Percentiles rank a stretch among this genome's conserved stretches.
These are phyloP conservation scores for Venturia canescens DNA, from an alignment of 1,140 invertebrate genomes.

Conservation along the genomic window DNA sequence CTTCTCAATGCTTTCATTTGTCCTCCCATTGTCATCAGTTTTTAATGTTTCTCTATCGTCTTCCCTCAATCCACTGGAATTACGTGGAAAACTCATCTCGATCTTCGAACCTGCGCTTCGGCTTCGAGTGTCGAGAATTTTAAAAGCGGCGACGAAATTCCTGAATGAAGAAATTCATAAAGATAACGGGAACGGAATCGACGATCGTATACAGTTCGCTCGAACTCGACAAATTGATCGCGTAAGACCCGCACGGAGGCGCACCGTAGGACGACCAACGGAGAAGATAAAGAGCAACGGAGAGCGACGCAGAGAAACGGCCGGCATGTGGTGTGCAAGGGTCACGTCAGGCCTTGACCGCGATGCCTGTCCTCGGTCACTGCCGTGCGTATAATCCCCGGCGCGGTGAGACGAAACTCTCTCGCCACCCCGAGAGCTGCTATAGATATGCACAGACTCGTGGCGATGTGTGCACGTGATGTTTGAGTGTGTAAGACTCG, in stretches of 20 bases:
- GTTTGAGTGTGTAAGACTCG: background rate
- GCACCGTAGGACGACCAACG: constrained; percentile 28
- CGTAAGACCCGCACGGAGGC: background rate
- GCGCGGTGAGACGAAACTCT: constrained; percentile 43
- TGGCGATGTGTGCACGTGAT: background rate
- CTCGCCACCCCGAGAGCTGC: background rate
- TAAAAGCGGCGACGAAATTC: no score
- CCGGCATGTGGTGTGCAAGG: constrained; percentile 37
- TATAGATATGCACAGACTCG: background rate
- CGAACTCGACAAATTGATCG: constrained; percentile 38
- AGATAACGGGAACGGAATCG: constrained; percentile 9
- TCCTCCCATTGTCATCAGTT: no score
- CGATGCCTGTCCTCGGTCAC: constrained; percentile 45
- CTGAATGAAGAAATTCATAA: constrained; percentile 21
- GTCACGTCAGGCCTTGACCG: constrained; percentile 52
- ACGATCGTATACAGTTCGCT: background rate
- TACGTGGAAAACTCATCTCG: no score
- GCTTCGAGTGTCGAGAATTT: no score
- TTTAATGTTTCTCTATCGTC: background rate
- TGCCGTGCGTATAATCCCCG: constrained; percentile 42
- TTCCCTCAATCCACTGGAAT: background rate
- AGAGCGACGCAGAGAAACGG: constrained; percentile 16
- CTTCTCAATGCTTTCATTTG: no score
- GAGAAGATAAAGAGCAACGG: constrained; percentile 15
- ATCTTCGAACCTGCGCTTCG: no score